These are phyloP conservation scores for Andrena marginata DNA, from an alignment of 2,888 invertebrate species.

Conservation along the genomic window DNA sequence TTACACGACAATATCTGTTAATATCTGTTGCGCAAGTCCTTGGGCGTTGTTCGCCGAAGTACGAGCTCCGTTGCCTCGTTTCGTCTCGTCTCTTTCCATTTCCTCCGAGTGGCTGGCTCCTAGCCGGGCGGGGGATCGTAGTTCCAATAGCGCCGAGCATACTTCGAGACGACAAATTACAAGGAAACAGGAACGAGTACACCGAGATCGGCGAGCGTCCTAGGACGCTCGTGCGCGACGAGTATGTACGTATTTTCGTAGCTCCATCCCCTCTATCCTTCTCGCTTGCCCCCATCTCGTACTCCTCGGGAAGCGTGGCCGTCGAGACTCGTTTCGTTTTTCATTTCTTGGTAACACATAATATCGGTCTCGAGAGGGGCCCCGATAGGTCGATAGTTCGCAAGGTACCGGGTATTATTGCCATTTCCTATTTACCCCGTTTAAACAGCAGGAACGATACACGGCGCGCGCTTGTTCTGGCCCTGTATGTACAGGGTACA, in stretches of 20 bases:
- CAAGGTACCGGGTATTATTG: slow-evolving; percentile 69
- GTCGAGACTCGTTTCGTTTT: slow-evolving; percentile 50
- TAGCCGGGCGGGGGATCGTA: background rate
- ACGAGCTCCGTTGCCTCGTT: background rate
- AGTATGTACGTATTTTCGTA: slow-evolving; percentile 9
- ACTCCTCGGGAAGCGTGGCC: slow-evolving; percentile 27
- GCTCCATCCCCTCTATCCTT: background rate
- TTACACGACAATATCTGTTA: background rate
- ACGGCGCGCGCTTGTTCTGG: slow-evolving; percentile 33
- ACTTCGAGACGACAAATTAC: slow-evolving; percentile 22
- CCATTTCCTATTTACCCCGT: slow-evolving; percentile 69
- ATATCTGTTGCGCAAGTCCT: background rate
- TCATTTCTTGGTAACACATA: slow-evolving; percentile 53
- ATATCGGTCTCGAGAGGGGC: slow-evolving; percentile 65
- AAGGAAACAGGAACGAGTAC: slow-evolving; percentile 21
- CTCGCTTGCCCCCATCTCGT: background rate
- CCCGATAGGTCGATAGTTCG: slow-evolving; percentile 63
- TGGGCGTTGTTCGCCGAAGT: background rate
- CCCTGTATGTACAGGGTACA: slow-evolving; percentile 47
- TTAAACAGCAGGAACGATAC: slow-evolving; percentile 64
- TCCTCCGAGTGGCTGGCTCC: background rate
- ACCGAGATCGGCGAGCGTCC: slow-evolving; percentile 13
- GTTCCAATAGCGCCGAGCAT: slow-evolving; percentile 5
- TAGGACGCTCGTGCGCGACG: background rate
- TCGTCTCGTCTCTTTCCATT: background rate